Evolutionary conservation across 2,888 invertebrate species (phyloP), one percentile per base, ranked within the genome.

Genomic region (Tetragnatha montana): DNA sequence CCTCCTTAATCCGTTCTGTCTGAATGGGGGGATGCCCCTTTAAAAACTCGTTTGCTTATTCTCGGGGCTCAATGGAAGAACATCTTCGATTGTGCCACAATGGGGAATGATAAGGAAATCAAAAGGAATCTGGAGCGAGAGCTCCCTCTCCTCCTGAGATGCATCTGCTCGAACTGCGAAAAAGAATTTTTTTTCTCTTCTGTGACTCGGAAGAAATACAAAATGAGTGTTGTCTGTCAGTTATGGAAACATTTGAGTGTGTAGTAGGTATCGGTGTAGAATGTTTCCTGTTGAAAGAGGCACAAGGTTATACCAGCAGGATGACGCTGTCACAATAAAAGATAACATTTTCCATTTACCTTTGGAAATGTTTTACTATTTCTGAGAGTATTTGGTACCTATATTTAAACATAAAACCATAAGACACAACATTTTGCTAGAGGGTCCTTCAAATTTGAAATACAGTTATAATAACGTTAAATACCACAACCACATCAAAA

Each of bases 1-100:
- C 35, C 19, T 69, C 47, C 84, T 89, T 89, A 89, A 89, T 89
- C 88, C 88, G 84, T 89, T 89, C 88, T 71, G 51, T 75, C 68
- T 75, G 35, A 51, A 71, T 75, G 80, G 51, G 83, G 84, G 71
- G 80, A 81, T 69, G 50, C 81, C 82, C 79, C 70, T 82, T 80
- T 84, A 89, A 89, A 89, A 89, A 89, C 80, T 89, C 84, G 88
- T 89, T 89, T 84, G 88, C 50, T 49, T 81, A 79, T 50, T 69
- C 88, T 49, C 70, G 68, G 21, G 60, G 35, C 35, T 75, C 81
- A 81, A 81, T 76, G n/a, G 75, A 71, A 81, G 75, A 60, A 21
- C 80, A 89, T 89, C 88, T 89, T 89, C 75, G 88, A 89, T 89
- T 89, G 69, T 17, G 80, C 73, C 50, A 89, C 88, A 89, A 89